A percentile compares a stretch with the other conserved stretches of the same genome.
Evolutionary conservation across 92 coral and sea anemone genomes (phyloP).

Genomic region (Meandrina meandrites): DNA sequence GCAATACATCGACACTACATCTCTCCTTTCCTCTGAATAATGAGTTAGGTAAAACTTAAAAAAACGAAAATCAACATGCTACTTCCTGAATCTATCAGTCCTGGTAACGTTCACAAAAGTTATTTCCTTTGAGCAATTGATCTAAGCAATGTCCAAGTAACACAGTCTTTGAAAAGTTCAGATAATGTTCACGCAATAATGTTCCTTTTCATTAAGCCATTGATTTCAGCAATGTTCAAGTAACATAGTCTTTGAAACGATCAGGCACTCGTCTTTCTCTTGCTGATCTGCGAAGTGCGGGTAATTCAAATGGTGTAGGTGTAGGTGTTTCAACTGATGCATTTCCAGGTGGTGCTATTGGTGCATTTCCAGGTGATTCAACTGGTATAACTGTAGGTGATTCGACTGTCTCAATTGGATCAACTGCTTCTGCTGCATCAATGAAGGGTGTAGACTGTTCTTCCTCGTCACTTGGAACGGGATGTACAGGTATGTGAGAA

Average conservation of each 20-base stretch:
- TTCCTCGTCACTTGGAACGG: slow-evolving; percentile 26
- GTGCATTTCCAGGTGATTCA: not conserved
- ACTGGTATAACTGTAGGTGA: not conserved
- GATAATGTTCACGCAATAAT: not conserved
- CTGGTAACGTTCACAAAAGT: not conserved
- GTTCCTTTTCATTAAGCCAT: not conserved
- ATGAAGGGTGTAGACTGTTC: slow-evolving; percentile 21
- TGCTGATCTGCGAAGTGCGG: slow-evolving; percentile 6
- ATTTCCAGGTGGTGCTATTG: too few species aligned
- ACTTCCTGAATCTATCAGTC: too few species aligned
- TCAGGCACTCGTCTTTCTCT: slow-evolving; percentile 7
- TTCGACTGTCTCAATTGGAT: slow-evolving; percentile 12
- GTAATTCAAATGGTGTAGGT: too few species aligned
- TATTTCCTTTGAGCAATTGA: not conserved
- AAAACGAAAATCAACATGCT: not conserved
- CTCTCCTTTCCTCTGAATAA: slow-evolving; percentile 1
- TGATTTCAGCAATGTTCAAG: not conserved
- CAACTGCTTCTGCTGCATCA: slow-evolving; percentile 19
- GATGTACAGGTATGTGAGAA: slow-evolving; percentile 15
- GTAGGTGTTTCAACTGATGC: too few species aligned
- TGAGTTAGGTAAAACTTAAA: not conserved
- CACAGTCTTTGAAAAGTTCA: slow-evolving; percentile 1
- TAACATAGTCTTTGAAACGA: slow-evolving; percentile 2
- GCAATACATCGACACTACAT: not conserved
- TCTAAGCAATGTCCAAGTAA: not conserved